These are phyloP conservation scores for Heliconius cydno DNA, from an alignment of 2,888 invertebrate genomes.

Conservation along the genomic window DNA sequence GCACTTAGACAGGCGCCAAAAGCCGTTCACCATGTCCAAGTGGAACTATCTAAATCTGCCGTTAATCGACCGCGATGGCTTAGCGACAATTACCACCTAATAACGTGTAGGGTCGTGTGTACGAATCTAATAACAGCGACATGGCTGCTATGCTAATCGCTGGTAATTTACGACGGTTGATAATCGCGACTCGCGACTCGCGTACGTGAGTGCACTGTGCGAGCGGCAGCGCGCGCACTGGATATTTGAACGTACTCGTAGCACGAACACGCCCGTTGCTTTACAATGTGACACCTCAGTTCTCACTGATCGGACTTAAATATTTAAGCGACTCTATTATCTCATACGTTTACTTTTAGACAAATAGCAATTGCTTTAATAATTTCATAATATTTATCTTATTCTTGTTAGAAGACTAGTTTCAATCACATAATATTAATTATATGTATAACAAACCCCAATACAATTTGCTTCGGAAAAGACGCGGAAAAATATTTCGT, in stretches of 20 bases:
- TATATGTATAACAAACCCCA: neutral
- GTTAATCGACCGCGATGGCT: constrained; percentile 80
- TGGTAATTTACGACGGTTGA: constrained; percentile 78
- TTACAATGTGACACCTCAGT: constrained; percentile 61
- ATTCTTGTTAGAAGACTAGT: neutral
- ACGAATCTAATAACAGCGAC: constrained; percentile 75
- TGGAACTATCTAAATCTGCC: constrained; percentile 61
- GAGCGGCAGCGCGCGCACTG: constrained; percentile 55
- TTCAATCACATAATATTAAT: neutral
- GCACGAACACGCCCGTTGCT: constrained; percentile 52
- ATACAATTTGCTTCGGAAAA: neutral
- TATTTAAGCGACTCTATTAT: constrained; percentile 48
- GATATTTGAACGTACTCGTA: constrained; percentile 51
- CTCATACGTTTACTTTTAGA: constrained; percentile 11
- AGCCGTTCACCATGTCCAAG: constrained; percentile 63
- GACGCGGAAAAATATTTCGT: neutral
- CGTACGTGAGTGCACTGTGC: constrained; percentile 80
- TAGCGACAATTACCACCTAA: constrained; percentile 78
- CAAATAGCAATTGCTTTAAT: neutral
- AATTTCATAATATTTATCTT: neutral
- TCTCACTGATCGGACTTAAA: constrained; percentile 61
- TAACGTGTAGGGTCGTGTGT: constrained; percentile 72
- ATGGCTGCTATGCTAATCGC: constrained; percentile 78
- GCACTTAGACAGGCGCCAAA: neutral
- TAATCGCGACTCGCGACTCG: constrained; percentile 81